Base-by-base conservation (phyloP, 2,888 invertebrate species). In the Thereva unica region DNA sequence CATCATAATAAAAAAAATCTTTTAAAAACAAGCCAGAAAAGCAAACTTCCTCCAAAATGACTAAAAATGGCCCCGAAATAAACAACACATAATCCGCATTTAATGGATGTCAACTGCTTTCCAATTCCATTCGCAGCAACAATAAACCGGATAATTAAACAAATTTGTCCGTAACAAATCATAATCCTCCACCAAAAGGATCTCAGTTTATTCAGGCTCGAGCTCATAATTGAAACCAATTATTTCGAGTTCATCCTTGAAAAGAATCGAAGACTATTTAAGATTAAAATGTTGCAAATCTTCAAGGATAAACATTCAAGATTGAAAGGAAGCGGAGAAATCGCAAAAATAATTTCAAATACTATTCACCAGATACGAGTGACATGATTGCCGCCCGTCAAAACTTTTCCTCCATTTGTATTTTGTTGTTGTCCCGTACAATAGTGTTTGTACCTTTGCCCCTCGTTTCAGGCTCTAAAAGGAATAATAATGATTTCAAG, bases 211-310 rank as follows among this genome's bases (percentile, higher is more conserved):
- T 23, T 23, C 23, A 23, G 23, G 23, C 23, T 23, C 23, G 23
- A 23, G 23, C 23, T 23, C 23, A 47, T 47, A 47, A 47, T 47
- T 47, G 47, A 10, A 47, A 47, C 47, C 47, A 47, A 47, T 47
- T 47, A 47, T 12, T 47, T 10, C n/a, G 10, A 47, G 23, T 23
- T 47, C 12, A 12, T 47, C 47, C 47, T 5, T 47, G 47, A 10
- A 5, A 47, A n/a, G 47, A 47, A 9, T 23, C 23, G 23, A 23
- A 23, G 47, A 10, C 47, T 6, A 10, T 9, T 47, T 47, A 23
- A 23, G 23, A 23, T 23, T 23, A 23, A 23, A 47, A 47, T 47
- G 47, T 47, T 47, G 47, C 47, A 47, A 47, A 47, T 47, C 47
- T 10, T 47, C 47, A 6, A 47, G 10, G 10, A 47, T 47, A 47